Base-by-base conservation (phyloP, 2,797 vertebrate genomes). In the Falco cherrug region DNA sequence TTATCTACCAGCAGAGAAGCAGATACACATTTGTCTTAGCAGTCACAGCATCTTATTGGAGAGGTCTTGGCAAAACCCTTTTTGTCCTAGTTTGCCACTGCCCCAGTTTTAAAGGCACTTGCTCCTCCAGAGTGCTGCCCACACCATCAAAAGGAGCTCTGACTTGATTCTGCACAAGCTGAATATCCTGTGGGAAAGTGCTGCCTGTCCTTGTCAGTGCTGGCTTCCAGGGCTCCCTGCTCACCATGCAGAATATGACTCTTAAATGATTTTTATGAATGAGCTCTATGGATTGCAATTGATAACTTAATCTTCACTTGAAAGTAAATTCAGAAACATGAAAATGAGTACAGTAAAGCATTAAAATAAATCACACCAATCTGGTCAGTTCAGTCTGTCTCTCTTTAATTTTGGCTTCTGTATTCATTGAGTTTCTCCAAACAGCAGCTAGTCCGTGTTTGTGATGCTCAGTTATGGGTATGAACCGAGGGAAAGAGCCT, bases 251-350 rank as follows among this genome's bases (percentile, higher is more conserved):
- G 82, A 48, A 91, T 92, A 57, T 84, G 84, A 84, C 69, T 92
- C 89, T 92, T 69, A 88, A 88, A 83, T 79, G 31, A 93, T 67
- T 97, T 95, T 88, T 84, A 79, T 97, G 95, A 97, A 97, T 95
- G 93, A 96, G 73, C 87, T 92, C 84, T 95, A 92, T 93, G 78
- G 79, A 73, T 96, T 88, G 63, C 91, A 95, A 96, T 93, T 96
- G 93, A 92, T 69, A 43, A 69, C 76, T 88, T 94, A 81, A 93
- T 95, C 84, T 75, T 94, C 31, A 56, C 67, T 92, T 91, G 73
- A 76, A 96, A 81, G 37, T 92, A 82, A 81, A 76, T 86, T 76
- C 70, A 53, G 82, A 95, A 92, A 89, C 54, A 48, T 16, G 54
- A 87, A 92, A 94, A 89, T 9, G 22, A 92, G 43, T 84, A 84